A percentile compares a stretch with the other conserved stretches of the same genome.
Evolutionary conservation across 2,113 vertebrate genomes (phyloP).

Genomic region (Loxodonta africana): DNA sequence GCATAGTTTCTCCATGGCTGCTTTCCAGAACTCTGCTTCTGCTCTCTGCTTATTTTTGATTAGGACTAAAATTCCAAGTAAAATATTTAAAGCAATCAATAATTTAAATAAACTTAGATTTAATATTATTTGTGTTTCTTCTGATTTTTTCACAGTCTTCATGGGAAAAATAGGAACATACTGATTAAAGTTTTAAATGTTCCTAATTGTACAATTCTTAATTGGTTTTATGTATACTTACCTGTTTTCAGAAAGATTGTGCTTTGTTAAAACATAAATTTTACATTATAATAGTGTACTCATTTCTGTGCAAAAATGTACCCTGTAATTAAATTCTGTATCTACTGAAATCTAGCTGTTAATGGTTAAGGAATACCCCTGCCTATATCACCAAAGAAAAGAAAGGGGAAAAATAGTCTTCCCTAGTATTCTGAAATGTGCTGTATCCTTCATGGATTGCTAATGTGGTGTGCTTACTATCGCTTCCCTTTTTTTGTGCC

Average conservation of each 20-base stretch:
- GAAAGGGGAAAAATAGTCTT: accelerated
- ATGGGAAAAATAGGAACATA: not conserved
- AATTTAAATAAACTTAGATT: constrained; percentile 35
- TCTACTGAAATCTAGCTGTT: constrained; percentile 54
- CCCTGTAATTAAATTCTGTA: not conserved
- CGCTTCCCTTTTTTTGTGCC: not conserved
- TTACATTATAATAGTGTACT: not conserved
- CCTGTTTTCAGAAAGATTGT: not conserved
- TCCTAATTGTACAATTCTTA: not conserved
- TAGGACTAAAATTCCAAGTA: not conserved
- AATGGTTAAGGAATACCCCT: constrained; percentile 10
- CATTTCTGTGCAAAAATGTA: not conserved
- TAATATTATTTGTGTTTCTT: not conserved
- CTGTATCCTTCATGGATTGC: not conserved
- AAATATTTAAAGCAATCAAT: constrained; percentile 57
- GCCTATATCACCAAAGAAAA: not conserved
- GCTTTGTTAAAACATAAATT: not conserved
- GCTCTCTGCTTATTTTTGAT: constrained; percentile 34
- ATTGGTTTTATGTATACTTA: not conserved
- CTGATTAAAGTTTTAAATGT: constrained; percentile 15
- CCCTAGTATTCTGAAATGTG: not conserved
- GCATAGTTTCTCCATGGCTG: not conserved
- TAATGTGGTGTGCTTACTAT: not conserved
- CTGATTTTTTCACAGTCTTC: constrained; percentile 53
- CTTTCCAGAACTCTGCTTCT: constrained; percentile 16